Percentiles rank a stretch among this genome's conserved stretches.
phyloP scores from a whole-genome alignment of 2,797 vertebrate genomes.

The Sciurus vulgaris region DNA sequence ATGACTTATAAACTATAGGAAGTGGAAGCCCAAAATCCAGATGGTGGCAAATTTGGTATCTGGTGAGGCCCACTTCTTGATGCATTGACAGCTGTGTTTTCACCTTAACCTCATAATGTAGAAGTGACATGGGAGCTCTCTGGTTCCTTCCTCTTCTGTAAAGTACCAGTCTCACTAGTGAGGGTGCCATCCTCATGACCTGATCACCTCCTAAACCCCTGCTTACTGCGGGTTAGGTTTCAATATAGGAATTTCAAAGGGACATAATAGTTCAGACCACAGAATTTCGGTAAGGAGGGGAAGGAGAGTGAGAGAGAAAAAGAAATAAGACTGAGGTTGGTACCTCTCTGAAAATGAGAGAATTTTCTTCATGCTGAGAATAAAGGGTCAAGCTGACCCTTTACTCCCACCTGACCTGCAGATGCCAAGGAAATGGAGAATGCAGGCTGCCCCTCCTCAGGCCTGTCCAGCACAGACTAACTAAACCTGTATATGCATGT shows the following conservation, averaged over 20 bases:
- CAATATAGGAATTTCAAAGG: background rate
- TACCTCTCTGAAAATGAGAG: too few relatives aligned
- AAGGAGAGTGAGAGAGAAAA: background rate
- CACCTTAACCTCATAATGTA: background rate
- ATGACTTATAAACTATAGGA: background rate
- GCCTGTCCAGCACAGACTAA: too few relatives aligned
- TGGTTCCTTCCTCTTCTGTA: background rate
- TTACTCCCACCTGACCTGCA: too few relatives aligned
- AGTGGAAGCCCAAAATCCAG: background rate
- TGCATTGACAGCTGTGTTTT: background rate
- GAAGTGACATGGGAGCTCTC: background rate
- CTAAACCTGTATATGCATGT: too few relatives aligned
- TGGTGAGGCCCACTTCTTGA: background rate
- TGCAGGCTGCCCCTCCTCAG: too few relatives aligned
- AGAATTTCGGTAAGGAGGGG: background rate
- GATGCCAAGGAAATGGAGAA: too few relatives aligned
- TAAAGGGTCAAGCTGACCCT: too few relatives aligned
- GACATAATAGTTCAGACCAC: background rate
- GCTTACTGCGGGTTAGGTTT: background rate
- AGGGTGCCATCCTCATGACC: background rate
- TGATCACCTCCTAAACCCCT: background rate
- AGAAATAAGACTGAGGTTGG: background rate
- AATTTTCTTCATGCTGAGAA: too few relatives aligned
- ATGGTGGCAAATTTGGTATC: background rate
- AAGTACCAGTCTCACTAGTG: too few relatives aligned